Percentiles rank a stretch among this genome's conserved stretches.
Evolutionary conservation across 1,140 invertebrate genomes (phyloP).

Genomic region (Antheraea mylitta): DNA sequence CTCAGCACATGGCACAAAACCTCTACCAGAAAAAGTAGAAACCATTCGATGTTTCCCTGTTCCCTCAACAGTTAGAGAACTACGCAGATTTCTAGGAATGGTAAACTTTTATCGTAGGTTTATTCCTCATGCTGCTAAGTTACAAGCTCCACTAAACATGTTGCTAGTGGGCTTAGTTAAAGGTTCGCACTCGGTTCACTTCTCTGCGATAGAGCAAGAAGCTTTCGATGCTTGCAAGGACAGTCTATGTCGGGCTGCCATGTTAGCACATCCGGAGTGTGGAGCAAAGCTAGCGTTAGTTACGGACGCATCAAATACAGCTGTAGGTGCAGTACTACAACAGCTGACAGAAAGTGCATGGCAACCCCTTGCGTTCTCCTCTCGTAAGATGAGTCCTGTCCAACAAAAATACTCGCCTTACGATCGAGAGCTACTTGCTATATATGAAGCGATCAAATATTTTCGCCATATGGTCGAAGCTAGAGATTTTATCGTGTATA

Average conservation of each 20-base stretch:
- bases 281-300: conserved; percentile 45
- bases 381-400: background rate
- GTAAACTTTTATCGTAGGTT: conserved; percentile 56
- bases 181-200: conserved; percentile 16
- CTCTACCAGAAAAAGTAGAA: background rate
- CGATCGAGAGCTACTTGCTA: background rate
- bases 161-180: conserved; percentile 23
- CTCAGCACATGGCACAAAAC: conserved; percentile 22
- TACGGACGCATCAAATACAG: conserved; percentile 54
- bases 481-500: background rate
- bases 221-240: conserved; percentile 21
- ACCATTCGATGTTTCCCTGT: background rate
- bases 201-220: conserved; percentile 6
- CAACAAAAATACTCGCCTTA: background rate
- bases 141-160: conserved; percentile 21
- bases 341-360: conserved; percentile 33
- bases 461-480: background rate
- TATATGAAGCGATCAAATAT: background rate
- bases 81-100: background rate
- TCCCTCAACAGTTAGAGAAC: background rate
- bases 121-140: conserved; percentile 36
- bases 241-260: conserved; percentile 16
- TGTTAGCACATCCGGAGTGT: conserved; percentile 41
- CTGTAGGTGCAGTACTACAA: conserved; percentile 46
- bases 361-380: conserved; percentile 26